Percentiles rank a stretch among this genome's conserved stretches.
Evolutionary conservation across 2,797 vertebrate species (phyloP).

Genomic region (Petrocephalus sullivani): DNA sequence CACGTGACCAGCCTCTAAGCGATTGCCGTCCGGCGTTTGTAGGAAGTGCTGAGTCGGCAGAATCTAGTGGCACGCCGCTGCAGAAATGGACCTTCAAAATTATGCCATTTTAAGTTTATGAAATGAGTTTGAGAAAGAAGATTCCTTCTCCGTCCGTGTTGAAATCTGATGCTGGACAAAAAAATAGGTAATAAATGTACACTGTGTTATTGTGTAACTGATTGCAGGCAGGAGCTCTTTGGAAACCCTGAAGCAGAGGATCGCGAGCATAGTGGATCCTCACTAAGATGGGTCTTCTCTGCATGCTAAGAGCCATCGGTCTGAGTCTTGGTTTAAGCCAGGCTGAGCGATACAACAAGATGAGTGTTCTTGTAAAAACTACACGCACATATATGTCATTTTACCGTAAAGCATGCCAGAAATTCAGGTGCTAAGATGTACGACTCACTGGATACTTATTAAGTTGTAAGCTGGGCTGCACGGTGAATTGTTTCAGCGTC

Average conservation of each 20-base stretch:
- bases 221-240: background rate
- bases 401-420: no score
- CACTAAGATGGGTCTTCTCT: background rate
- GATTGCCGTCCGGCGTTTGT: constrained; percentile 58
- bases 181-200: background rate
- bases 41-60: constrained; percentile 66
- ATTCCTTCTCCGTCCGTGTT: background rate
- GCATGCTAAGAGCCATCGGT: background rate
- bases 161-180: no score
- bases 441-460: background rate
- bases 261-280: background rate
- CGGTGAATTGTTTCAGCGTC: background rate
- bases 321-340: background rate
- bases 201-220: background rate
- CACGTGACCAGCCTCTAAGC: constrained; percentile 44
- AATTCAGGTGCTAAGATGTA: background rate
- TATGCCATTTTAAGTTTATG: background rate
- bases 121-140: background rate
- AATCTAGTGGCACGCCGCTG: constrained; percentile 36
- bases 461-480: background rate
- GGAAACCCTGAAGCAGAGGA: background rate
- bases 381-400: no score
- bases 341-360: background rate
- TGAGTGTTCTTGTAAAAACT: background rate
- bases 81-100: constrained; percentile 53